These are phyloP conservation scores for Trematocara unimaculatum DNA, from an alignment of 2,113 vertebrate genomes.

Conservation along the genomic window DNA sequence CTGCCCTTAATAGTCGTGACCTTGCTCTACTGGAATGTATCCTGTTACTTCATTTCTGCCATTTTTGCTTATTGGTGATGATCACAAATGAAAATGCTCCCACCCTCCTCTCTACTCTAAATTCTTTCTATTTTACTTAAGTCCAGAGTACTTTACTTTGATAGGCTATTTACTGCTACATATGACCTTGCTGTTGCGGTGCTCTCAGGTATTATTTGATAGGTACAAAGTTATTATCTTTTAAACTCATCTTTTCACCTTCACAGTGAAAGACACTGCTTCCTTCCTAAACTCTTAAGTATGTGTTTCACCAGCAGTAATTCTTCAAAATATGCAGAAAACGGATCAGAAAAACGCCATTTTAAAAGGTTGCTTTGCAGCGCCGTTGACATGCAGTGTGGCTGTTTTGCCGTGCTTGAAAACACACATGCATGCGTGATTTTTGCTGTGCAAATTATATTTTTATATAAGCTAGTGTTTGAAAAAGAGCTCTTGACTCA, in stretches of 20 bases:
- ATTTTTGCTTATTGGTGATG: not conserved
- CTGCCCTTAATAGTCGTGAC: not conserved
- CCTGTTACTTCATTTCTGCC: not conserved
- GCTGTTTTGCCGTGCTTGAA: not conserved
- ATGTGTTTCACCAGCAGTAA: not conserved
- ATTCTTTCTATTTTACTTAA: not conserved
- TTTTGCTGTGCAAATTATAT: not conserved
- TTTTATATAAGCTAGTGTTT: not conserved
- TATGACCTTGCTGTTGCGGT: not conserved
- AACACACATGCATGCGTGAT: not conserved
- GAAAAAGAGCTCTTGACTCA: conserved; percentile 36
- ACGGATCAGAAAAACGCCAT: not conserved
- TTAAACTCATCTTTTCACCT: not conserved
- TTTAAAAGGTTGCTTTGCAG: not conserved
- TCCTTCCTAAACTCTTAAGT: not conserved
- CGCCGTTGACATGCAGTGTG: not conserved
- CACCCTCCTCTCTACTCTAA: not conserved
- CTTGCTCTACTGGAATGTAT: not conserved
- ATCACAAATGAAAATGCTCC: not conserved
- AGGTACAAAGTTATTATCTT: not conserved
- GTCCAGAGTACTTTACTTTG: not conserved
- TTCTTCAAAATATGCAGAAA: not conserved
- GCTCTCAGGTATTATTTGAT: not conserved
- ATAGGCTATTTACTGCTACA: not conserved
- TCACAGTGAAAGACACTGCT: not conserved